phyloP scores from a whole-genome alignment of 2,888 invertebrate species.

The Oxyscelio sp. region DNA sequence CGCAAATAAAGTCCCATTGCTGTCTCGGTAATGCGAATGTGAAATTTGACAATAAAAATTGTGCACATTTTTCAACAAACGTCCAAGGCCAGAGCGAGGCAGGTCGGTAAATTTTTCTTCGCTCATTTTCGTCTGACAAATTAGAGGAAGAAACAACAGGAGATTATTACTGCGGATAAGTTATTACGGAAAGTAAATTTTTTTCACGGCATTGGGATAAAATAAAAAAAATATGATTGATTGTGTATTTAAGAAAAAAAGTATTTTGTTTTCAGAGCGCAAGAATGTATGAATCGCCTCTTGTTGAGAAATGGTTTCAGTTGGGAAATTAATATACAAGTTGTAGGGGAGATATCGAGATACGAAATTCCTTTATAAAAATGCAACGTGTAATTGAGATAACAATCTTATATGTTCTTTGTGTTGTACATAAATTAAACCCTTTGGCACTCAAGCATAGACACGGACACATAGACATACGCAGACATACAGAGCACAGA shows the following conservation, averaged over 20 bases:
- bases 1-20: too few species aligned
- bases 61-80: background rate
- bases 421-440: slow-evolving; percentile 45
- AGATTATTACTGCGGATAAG: background rate
- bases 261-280: slow-evolving; percentile 25
- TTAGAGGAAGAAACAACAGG: background rate
- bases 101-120: background rate
- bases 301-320: slow-evolving; percentile 46
- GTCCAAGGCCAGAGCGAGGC: background rate
- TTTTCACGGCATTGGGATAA: background rate
- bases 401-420: slow-evolving; percentile 55
- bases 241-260: slow-evolving; percentile 11
- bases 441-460: background rate
- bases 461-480: too few species aligned
- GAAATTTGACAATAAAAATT: too few species aligned
- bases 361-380: slow-evolving; percentile 64
- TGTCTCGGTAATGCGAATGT: too few species aligned
- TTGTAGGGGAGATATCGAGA: slow-evolving; percentile 55
- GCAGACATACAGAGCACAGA: too few species aligned
- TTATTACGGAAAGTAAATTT: slow-evolving; percentile 18
- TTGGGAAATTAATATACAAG: slow-evolving; percentile 57
- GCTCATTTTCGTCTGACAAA: background rate
- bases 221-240: slow-evolving; percentile 33
- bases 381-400: slow-evolving; percentile 62
- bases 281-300: slow-evolving; percentile 17